These are phyloP conservation scores for Hypsopygia costalis DNA, from an alignment of 2,888 invertebrate species.

Conservation along the genomic window DNA sequence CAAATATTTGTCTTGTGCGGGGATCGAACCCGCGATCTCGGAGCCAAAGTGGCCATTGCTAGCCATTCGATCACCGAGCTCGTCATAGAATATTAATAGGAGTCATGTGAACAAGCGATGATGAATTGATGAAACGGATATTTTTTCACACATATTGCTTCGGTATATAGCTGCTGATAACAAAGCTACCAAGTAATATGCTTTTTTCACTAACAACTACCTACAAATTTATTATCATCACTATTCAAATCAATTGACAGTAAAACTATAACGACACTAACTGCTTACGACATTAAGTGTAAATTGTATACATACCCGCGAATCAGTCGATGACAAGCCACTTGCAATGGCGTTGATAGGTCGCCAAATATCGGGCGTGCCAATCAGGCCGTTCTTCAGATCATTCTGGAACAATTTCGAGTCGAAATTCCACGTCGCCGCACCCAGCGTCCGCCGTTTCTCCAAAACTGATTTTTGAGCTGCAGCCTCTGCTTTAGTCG, in stretches of 20 bases:
- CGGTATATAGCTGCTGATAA: too few species aligned
- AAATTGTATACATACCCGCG: slow-evolving; percentile 59
- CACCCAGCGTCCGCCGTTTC: slow-evolving; percentile 84
- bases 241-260: not conserved
- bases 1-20: too few species aligned
- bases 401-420: slow-evolving; percentile 82
- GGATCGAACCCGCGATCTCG: too few species aligned
- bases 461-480: slow-evolving; percentile 77
- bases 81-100: too few species aligned
- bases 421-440: slow-evolving; percentile 85
- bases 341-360: slow-evolving; percentile 83
- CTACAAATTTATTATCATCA: too few species aligned
- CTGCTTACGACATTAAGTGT: not conserved
- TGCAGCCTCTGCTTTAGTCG: slow-evolving; percentile 62
- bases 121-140: too few species aligned
- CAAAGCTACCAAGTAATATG: too few species aligned
- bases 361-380: slow-evolving; percentile 86
- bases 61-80: too few species aligned
- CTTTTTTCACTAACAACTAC: too few species aligned
- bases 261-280: not conserved
- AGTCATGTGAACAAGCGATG: too few species aligned
- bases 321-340: slow-evolving; percentile 77
- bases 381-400: slow-evolving; percentile 79
- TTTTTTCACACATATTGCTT: too few species aligned
- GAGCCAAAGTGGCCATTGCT: too few species aligned